phyloP scores from a whole-genome alignment of 2,888 invertebrate species.

The Drosophila birchii region DNA sequence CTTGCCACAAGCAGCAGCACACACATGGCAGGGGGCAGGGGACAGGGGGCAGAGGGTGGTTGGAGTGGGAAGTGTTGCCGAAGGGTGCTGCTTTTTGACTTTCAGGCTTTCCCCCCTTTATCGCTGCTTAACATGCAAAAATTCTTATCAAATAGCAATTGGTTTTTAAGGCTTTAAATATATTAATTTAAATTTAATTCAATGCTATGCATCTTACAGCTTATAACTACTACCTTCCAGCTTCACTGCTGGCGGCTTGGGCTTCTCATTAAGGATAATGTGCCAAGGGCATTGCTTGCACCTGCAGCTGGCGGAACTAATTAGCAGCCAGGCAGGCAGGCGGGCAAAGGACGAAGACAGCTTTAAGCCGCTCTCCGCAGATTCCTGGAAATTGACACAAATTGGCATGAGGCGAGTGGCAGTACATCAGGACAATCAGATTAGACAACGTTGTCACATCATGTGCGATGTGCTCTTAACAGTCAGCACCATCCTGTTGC shows the following conservation, averaged over 20 bases:
- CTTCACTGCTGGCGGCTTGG: not conserved
- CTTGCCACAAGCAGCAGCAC: constrained; percentile 30
- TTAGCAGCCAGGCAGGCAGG: constrained; percentile 13
- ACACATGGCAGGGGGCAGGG: not conserved
- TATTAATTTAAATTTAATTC: not conserved
- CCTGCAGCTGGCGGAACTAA: constrained; percentile 18
- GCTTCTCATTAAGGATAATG: constrained; percentile 38
- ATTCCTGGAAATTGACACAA: constrained; percentile 64
- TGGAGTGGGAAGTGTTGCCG: no score
- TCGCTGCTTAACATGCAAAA: not conserved
- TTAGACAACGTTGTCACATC: constrained; percentile 55
- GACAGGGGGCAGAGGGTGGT: not conserved
- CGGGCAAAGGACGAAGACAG: constrained; percentile 4
- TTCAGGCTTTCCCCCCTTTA: not conserved
- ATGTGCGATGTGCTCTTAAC: constrained; percentile 48
- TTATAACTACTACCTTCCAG: not conserved
- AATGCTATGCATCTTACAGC: not conserved
- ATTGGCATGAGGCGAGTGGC: constrained; percentile 67
- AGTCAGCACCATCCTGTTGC: constrained; percentile 9
- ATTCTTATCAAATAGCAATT: not conserved
- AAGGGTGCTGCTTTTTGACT: constrained; percentile 2
- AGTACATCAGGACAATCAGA: constrained; percentile 72
- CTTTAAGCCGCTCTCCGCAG: constrained; percentile 28
- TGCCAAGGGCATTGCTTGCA: constrained; percentile 36
- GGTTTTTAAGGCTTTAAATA: not conserved